Evolutionary conservation across 2,113 vertebrate species (phyloP).

Genomic region (Sphyrna mokarran): DNA sequence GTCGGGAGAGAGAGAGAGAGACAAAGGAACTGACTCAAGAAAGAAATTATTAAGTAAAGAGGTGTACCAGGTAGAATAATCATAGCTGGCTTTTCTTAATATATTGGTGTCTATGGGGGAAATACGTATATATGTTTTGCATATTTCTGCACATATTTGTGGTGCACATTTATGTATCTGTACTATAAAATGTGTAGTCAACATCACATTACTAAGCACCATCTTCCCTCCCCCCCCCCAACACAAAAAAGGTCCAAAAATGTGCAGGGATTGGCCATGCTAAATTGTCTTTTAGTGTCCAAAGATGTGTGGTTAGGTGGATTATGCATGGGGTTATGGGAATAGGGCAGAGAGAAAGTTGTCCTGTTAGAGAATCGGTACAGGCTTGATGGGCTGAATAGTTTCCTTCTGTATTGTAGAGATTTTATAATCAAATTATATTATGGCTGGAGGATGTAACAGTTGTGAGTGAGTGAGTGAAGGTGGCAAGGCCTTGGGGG

Average conservation of each 20-base stretch:
- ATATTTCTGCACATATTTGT: not conserved
- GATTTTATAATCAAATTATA: too few species aligned
- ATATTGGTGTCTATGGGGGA: not conserved
- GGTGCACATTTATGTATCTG: not conserved
- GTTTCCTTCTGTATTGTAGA: too few species aligned
- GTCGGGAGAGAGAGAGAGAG: not conserved
- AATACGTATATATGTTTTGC: too few species aligned
- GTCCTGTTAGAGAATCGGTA: too few species aligned
- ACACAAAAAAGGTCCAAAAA: not conserved
- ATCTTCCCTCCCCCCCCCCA: not conserved
- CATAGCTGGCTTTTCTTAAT: not conserved
- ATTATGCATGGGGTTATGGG: too few species aligned
- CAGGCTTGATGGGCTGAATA: too few species aligned
- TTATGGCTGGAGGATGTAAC: not conserved
- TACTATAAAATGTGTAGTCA: not conserved
- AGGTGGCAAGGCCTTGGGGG: too few species aligned
- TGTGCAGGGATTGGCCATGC: too few species aligned
- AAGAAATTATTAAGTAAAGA: too few species aligned
- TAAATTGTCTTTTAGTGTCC: too few species aligned
- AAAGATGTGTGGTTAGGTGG: too few species aligned
- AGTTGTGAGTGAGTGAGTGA: not conserved
- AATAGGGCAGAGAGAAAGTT: too few species aligned
- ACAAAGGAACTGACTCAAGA: not conserved
- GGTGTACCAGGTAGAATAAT: not conserved
- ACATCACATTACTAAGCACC: not conserved